A percentile compares a stretch with the other conserved stretches of the same genome.
Evolutionary conservation across 2,113 vertebrate genomes (phyloP).

Genomic region (Trematocara unimaculatum): DNA sequence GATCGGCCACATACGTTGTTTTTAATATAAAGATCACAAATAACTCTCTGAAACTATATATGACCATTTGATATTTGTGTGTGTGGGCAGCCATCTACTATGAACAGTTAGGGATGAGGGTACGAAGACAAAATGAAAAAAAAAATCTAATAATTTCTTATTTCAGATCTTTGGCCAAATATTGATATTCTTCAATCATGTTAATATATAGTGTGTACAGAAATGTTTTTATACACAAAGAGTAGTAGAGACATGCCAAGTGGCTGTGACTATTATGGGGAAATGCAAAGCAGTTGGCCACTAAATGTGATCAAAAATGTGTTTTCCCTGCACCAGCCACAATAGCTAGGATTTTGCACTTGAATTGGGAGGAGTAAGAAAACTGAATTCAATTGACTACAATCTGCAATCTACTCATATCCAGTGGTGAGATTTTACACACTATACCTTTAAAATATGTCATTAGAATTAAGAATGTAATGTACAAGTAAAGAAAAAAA

Average conservation of each 20-base stretch:
- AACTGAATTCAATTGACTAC: neutral
- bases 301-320: neutral
- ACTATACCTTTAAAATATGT: neutral
- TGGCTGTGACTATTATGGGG: neutral
- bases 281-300: neutral
- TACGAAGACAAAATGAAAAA: neutral
- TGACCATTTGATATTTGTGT: neutral
- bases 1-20: neutral
- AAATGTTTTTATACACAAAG: neutral
- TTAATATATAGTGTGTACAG: neutral
- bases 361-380: neutral
- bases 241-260: neutral
- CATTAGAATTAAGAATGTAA: neutral
- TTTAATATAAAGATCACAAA: neutral
- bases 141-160: neutral
- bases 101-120: neutral
- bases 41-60: neutral
- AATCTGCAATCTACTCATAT: neutral
- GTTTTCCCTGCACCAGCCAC: neutral
- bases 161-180: neutral
- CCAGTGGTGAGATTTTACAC: neutral
- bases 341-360: neutral
- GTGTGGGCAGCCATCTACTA: neutral
- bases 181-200: neutral
- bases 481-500: accelerated